Percentiles rank a stretch among this genome's conserved stretches.
phyloP scores from a whole-genome alignment of 2,113 vertebrate genomes.

The Saccopteryx leptura region DNA sequence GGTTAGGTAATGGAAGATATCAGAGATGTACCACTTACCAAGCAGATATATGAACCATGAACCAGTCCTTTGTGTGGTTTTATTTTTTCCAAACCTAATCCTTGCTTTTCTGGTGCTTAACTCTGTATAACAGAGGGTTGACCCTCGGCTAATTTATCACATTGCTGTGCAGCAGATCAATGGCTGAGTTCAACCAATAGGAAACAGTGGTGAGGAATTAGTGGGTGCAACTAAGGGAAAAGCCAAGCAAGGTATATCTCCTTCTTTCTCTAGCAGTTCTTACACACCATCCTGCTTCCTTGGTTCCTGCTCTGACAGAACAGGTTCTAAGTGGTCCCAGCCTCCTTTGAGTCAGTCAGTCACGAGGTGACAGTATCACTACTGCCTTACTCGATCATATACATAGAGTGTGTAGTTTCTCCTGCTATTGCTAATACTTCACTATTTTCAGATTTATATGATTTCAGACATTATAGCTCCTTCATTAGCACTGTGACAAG shows the following conservation, averaged over 20 bases:
- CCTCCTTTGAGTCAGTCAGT: neutral
- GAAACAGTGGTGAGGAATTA: neutral
- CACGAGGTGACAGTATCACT: neutral
- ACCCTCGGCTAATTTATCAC: neutral
- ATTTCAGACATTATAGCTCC: neutral
- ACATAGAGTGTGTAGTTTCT: neutral
- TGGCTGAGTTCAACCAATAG: neutral
- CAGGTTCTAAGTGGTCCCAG: neutral
- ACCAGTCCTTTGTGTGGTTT: neutral
- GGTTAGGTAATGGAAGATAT: neutral
- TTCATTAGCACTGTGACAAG: neutral
- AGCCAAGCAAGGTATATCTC: neutral
- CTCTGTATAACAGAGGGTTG: neutral
- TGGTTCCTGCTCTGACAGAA: neutral
- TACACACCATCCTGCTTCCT: fast-evolving
- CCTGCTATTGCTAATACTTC: neutral
- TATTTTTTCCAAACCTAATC: neutral
- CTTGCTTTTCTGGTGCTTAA: neutral
- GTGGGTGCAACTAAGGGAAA: neutral
- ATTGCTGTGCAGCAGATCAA: neutral
- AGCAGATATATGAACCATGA: neutral
- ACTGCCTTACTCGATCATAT: neutral
- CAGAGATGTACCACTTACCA: neutral
- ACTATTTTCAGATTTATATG: neutral
- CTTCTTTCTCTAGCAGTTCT: neutral